Conservation (phyloP, 2,113 vertebrate genomes). For the Macrotis lagotis region DNA sequence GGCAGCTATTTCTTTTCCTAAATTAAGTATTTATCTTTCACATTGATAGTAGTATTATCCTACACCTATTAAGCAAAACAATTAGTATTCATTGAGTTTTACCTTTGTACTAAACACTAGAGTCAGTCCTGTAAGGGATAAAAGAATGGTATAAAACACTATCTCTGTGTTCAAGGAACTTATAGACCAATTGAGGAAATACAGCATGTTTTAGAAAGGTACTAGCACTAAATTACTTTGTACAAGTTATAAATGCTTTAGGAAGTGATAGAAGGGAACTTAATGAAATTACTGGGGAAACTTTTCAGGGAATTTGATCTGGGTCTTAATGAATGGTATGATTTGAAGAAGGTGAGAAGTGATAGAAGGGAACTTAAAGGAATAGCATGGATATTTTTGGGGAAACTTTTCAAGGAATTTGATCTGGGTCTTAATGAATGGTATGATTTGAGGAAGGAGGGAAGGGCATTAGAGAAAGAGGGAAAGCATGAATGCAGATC, state of each 20-base stretch:
- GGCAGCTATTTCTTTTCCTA: background rate
- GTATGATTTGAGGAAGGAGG: slow-evolving; percentile 33
- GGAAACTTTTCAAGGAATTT: slow-evolving; percentile 19
- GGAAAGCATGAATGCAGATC: slow-evolving; percentile 10
- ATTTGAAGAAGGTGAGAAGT: slow-evolving; percentile 28
- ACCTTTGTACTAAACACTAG: background rate
- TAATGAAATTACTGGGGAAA: background rate
- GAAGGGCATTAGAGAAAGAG: slow-evolving; percentile 32
- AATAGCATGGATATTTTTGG: background rate
- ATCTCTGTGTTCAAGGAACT: slow-evolving; percentile 11
- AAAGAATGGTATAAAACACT: slow-evolving; percentile 45
- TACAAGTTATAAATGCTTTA: slow-evolving; percentile 8
- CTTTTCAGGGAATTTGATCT: slow-evolving; percentile 11
- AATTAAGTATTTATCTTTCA: slow-evolving; percentile 15
- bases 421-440: slow-evolving; percentile 19
- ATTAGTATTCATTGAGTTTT: background rate
- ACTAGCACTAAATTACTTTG: slow-evolving; percentile 31
- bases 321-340: slow-evolving; percentile 20
- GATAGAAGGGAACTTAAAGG: background rate
- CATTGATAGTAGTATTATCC: slow-evolving; percentile 28
- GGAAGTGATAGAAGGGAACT: slow-evolving; percentile 31
- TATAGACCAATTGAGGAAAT: background rate
- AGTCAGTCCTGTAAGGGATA: background rate
- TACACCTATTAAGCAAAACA: background rate
- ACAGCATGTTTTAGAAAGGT: slow-evolving; percentile 31